Base-by-base conservation (phyloP, 2,113 vertebrate genomes). In the Irena cyanogastra region DNA sequence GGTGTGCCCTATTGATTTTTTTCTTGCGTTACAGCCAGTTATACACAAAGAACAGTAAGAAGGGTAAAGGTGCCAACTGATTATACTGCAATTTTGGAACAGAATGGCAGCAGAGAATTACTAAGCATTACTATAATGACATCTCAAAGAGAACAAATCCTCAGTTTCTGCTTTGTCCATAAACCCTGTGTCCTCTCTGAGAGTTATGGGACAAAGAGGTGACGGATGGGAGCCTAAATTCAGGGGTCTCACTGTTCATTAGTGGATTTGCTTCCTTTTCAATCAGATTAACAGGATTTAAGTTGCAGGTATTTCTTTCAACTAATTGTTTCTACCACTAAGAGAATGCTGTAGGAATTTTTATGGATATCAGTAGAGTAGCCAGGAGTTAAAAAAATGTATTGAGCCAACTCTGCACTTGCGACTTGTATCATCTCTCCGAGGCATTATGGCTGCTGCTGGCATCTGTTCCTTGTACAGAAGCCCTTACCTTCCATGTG, bases 231-330 rank as follows among this genome's bases (percentile, higher is more conserved):
- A 93, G 72, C 91, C 97, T 97, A 98, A 98, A 98, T 99, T 99
- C 27, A 99, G 97, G 98, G 37, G 76, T 98, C 98, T 98, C 98
- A 72, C 74, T 94, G 68, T 78, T 94, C 41, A 97, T 92, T 59
- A 99, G 97, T 94, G 97, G 96, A 65, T 96, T 98, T 98, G 97
- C 98, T 53, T 95, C 97, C 96, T 98, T 99, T 83, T 98, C 98
- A 85, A 97, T 96, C 57, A 95, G 95, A 24, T 98, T 98, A 94
- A 65, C 63, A 88, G 37, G 23, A 61, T 80, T 77, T 60, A 69
- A 78, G 53, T 26, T 77, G 28, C 17, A 59, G 17, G 9, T 50
- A 49, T 72, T 87, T 65, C 22, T 89, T 83, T 56, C 22, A 56
- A 26, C 70, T 47, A 88, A 18, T 39, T 82, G 22, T 33, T 68